Conservation (phyloP, 1,140 invertebrate species). For the Caenorhabditis tropicalis region DNA sequence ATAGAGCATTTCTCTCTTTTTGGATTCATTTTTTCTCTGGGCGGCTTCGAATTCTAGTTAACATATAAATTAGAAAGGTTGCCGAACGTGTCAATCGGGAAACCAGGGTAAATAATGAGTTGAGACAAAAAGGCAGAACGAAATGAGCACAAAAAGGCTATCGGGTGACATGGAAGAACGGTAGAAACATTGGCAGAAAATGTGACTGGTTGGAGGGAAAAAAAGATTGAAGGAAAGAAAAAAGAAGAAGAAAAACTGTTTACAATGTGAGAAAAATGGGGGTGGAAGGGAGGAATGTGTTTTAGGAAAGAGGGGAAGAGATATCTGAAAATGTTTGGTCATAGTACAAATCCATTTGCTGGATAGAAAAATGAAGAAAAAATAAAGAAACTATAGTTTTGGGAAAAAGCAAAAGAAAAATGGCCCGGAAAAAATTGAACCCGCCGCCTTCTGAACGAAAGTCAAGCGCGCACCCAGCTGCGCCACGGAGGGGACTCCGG, state of each 20-base stretch:
- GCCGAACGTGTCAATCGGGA: slow-evolving; percentile 7
- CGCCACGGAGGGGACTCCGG: too few species aligned
- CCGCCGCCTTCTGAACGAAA: too few species aligned
- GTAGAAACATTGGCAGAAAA: background rate
- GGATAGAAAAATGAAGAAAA: too few species aligned
- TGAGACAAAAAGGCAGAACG: background rate
- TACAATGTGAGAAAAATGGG: background rate
- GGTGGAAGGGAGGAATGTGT: background rate
- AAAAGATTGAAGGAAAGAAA: background rate
- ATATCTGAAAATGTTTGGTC: background rate
- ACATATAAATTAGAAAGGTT: background rate
- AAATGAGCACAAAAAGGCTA: background rate
- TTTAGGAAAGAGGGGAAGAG: background rate
- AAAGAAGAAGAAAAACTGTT: slow-evolving; percentile 8
- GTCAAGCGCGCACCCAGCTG: too few species aligned
- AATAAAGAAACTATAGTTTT: too few species aligned
- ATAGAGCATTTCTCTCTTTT: too few species aligned
- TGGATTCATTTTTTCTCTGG: background rate
- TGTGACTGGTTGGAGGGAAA: background rate
- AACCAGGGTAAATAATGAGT: background rate
- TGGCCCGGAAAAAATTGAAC: too few species aligned
- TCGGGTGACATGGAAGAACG: slow-evolving; percentile 12
- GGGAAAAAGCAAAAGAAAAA: too few species aligned
- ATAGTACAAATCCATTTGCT: too few species aligned
- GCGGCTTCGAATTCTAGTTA: background rate